Base-by-base conservation (phyloP, 2,113 vertebrate species). In the Hyaena hyaena region DNA sequence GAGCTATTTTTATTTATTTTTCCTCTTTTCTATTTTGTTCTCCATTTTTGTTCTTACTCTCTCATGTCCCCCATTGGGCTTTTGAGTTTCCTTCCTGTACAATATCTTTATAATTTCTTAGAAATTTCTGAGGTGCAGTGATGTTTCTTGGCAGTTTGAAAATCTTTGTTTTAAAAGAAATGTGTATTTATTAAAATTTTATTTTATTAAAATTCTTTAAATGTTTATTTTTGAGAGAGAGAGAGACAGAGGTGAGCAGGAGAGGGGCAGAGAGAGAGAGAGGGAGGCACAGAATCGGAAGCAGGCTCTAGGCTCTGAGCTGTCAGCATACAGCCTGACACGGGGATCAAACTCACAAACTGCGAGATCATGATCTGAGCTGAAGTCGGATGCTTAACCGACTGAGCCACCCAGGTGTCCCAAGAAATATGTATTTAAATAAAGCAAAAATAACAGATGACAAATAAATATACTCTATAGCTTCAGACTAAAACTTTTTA, bases 131-230 rank as follows among this genome's bases (percentile, higher is more conserved):
- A 92, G 48, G 63, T 48, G 39, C 31, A 79, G 0, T 53, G 11
- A 35, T 97, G 4, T 61, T 89, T 92, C 21, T 94, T 85, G 48
- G 50, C 24, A 77, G 43, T 58, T 90, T 93, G 53, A 87, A 93
- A 83, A 73, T 86, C 39, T 50, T 50, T 58, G 55, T 58, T 58
- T 58, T 58, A 21, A 58, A 58, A 58, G 5, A 58, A 21, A 58
- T 58, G 6, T 58, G 19, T 58, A 58, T 58, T 50, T 14, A 50
- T 58, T 58, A 21, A 58, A 21, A 58, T 58, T 58, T 58, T 58
- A 58, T 21, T 21, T 39, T 39, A 39, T 39, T 39, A 39, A 58
- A 53, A 21, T 21, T 21, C 21, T 58, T 58, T 58, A 21, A 58
- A 50, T 50, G 50, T 12, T 21, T 58, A 58, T 58, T 58, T 58